Conservation (phyloP, 1,140 invertebrate genomes). For the Chlorops oryzae region DNA sequence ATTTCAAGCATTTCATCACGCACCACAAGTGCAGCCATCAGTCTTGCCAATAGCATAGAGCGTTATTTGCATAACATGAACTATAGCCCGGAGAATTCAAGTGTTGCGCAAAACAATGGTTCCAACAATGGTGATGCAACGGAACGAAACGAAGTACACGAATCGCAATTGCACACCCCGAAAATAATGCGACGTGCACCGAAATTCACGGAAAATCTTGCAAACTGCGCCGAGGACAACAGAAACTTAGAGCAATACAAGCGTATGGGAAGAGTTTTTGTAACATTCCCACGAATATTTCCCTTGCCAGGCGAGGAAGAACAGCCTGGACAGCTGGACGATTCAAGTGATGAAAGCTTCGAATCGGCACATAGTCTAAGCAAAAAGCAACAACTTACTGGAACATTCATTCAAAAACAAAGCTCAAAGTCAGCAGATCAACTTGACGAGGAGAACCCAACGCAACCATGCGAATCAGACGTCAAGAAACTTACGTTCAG, state of each 20-base stretch:
- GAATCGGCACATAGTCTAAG: constrained; percentile 39
- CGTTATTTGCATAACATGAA: constrained; percentile 39
- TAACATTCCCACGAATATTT: constrained; percentile 40
- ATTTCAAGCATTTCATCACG: constrained; percentile 61
- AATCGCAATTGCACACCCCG: constrained; percentile 50
- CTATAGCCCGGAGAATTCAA: constrained; percentile 17
- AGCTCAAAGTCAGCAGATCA: constrained; percentile 44
- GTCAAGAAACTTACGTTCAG: constrained; percentile 41
- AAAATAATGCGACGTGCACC: constrained; percentile 58
- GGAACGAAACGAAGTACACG: constrained; percentile 34
- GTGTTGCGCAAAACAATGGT: background rate
- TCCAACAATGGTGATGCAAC: constrained; percentile 22
- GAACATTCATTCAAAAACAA: constrained; percentile 9
- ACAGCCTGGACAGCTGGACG: constrained; percentile 19
- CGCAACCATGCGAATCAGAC: constrained; percentile 7
- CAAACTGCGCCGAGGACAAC: constrained; percentile 59
- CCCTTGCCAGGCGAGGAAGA: constrained; percentile 5
- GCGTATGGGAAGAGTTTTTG: constrained; percentile 41
- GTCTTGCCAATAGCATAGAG: constrained; percentile 45
- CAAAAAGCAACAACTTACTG: background rate
- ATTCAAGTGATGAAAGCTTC: constrained; percentile 42
- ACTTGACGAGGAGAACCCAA: constrained; percentile 22
- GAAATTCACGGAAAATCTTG: constrained; percentile 59
- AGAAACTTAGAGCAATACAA: constrained; percentile 43
- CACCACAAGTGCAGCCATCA: constrained; percentile 48